Percentiles rank a stretch among this genome's conserved stretches.
These are phyloP conservation scores for Thripadectes ignobilis DNA, from an alignment of 2,797 vertebrate genomes.

Conservation along the genomic window DNA sequence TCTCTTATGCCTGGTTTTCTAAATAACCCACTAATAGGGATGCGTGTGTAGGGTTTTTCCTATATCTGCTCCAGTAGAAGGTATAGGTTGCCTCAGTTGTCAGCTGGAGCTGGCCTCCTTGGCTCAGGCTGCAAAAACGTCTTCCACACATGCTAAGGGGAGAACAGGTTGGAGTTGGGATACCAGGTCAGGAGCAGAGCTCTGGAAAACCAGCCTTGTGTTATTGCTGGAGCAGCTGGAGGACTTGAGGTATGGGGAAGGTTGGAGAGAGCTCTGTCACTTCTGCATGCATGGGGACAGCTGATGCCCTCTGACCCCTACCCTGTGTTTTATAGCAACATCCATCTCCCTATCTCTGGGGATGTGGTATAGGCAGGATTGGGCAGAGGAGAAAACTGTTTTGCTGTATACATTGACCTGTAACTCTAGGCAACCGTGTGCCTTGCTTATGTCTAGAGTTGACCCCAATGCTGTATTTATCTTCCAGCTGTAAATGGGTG, in stretches of 20 bases:
- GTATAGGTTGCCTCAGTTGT: not conserved
- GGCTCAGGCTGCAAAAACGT: not conserved
- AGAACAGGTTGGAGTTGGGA: not conserved
- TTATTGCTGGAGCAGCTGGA: not conserved
- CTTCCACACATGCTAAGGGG: rapidly evolving
- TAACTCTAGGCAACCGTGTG: not conserved
- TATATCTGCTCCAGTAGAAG: not conserved
- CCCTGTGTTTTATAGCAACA: not conserved
- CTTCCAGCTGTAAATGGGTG: not conserved
- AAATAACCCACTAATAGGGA: rapidly evolving
- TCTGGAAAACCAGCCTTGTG: not conserved
- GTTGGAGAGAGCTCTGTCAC: not conserved
- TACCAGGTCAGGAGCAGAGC: not conserved
- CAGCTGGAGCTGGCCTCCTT: not conserved
- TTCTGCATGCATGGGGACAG: not conserved
- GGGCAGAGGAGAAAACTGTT: not conserved
- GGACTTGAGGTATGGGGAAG: not conserved
- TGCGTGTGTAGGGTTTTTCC: not conserved
- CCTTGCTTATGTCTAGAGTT: not conserved
- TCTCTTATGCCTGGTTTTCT: not conserved
- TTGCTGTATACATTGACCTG: rapidly evolving
- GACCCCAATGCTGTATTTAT: not conserved
- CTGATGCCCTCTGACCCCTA: not conserved
- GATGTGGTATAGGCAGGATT: not conserved
- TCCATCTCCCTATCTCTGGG: not conserved